A percentile compares a stretch with the other conserved stretches of the same genome.
Conservation (phyloP, 1,140 invertebrate species). For the Anthonomus grandis region DNA sequence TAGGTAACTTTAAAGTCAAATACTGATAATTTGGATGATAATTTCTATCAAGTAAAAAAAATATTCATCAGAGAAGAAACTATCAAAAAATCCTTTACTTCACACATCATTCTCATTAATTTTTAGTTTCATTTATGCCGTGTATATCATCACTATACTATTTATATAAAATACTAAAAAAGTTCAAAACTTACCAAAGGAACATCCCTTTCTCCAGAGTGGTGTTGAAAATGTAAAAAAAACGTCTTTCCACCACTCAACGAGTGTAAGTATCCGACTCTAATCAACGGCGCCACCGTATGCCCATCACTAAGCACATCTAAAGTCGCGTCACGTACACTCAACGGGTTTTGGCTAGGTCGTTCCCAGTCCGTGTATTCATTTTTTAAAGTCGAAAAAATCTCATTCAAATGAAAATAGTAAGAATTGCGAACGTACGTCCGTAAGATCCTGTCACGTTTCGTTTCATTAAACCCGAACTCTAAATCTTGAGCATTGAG, state of each 20-base stretch:
- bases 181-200: constrained; percentile 59
- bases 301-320: constrained; percentile 82
- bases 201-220: constrained; percentile 69
- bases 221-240: constrained; percentile 86
- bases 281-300: constrained; percentile 76
- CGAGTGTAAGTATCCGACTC: constrained; percentile 77
- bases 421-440: constrained; percentile 87
- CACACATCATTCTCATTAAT: no score
- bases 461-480: constrained; percentile 81
- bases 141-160: no score
- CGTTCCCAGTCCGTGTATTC: constrained; percentile 93
- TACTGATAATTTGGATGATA: no score
- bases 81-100: no score
- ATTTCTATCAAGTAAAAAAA: no score
- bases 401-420: constrained; percentile 85
- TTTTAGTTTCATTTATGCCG: no score
- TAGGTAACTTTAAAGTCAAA: no score
- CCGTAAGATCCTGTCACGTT: constrained; percentile 77
- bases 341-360: constrained; percentile 68
- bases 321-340: constrained; percentile 70
- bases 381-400: constrained; percentile 85
- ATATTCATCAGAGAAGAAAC: no score
- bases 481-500: constrained; percentile 74
- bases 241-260: constrained; percentile 73
- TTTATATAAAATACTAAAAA: not conserved